phyloP scores from a whole-genome alignment of 2,113 vertebrate genomes.

The Steatornis caripensis region DNA sequence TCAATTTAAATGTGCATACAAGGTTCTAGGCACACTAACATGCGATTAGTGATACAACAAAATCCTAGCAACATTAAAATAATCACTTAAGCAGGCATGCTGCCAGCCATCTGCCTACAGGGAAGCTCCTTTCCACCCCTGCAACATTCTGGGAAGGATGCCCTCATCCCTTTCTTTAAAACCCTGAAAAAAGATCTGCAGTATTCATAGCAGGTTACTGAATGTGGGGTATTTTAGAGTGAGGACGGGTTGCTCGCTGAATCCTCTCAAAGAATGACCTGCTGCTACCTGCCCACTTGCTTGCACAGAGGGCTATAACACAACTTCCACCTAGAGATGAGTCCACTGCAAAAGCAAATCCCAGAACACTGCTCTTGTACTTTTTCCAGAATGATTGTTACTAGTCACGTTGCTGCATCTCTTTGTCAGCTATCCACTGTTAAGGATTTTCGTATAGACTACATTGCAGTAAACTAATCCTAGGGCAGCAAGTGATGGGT shows the following conservation, averaged over 20 bases:
- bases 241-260: not conserved
- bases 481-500: not conserved
- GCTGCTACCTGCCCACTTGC: not conserved
- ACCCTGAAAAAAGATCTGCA: not conserved
- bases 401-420: accelerated
- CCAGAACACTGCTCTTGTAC: accelerated
- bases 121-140: not conserved
- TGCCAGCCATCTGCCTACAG: not conserved
- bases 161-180: not conserved
- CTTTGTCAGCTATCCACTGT: not conserved
- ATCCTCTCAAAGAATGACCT: not conserved
- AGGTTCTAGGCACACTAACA: not conserved
- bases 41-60: not conserved
- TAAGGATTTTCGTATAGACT: not conserved
- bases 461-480: not conserved
- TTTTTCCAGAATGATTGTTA: not conserved
- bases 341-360: not conserved
- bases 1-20: not conserved
- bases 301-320: not conserved
- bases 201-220: not conserved
- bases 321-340: not conserved
- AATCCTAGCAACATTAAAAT: not conserved
- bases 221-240: not conserved
- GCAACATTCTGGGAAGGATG: not conserved
- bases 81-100: not conserved